Conservation (phyloP, 2,888 invertebrate species). For the Erynnis tages region DNA sequence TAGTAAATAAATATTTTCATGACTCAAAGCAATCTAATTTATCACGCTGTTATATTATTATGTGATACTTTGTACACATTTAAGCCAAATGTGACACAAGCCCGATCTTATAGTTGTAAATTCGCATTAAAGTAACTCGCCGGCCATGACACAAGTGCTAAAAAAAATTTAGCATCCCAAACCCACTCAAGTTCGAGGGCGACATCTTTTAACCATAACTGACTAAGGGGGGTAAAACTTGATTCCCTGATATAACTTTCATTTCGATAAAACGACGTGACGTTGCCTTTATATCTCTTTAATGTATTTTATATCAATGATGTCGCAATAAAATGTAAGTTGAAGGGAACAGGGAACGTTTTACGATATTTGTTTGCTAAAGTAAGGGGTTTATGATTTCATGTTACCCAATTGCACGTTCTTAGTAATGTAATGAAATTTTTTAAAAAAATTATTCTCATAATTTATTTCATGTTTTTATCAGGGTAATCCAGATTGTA, state of each 20-base stretch:
- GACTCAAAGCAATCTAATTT: too few relatives aligned
- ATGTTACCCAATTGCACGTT: too few relatives aligned
- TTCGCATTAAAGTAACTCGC: neutral
- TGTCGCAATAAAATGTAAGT: neutral
- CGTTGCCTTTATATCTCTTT: conserved; percentile 15
- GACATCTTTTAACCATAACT: conserved; percentile 22
- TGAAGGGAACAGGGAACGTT: neutral
- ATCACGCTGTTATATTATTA: too few relatives aligned
- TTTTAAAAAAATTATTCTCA: too few relatives aligned
- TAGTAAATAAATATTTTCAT: too few relatives aligned
- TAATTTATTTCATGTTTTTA: too few relatives aligned
- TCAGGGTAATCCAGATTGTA: too few relatives aligned
- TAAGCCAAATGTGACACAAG: neutral
- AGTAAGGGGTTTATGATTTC: too few relatives aligned
- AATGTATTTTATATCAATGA: conserved; percentile 10
- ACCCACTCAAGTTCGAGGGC: conserved; percentile 10
- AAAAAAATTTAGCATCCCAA: neutral
- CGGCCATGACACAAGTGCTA: neutral
- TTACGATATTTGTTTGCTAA: neutral
- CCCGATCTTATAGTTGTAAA: too few relatives aligned
- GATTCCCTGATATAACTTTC: conserved; percentile 15
- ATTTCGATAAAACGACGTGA: conserved; percentile 10
- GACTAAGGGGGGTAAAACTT: conserved; percentile 14
- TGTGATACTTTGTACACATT: too few relatives aligned
- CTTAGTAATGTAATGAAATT: too few relatives aligned